Base-by-base conservation (phyloP, 2,797 vertebrate genomes). In the Ambastaia sidthimunki region DNA sequence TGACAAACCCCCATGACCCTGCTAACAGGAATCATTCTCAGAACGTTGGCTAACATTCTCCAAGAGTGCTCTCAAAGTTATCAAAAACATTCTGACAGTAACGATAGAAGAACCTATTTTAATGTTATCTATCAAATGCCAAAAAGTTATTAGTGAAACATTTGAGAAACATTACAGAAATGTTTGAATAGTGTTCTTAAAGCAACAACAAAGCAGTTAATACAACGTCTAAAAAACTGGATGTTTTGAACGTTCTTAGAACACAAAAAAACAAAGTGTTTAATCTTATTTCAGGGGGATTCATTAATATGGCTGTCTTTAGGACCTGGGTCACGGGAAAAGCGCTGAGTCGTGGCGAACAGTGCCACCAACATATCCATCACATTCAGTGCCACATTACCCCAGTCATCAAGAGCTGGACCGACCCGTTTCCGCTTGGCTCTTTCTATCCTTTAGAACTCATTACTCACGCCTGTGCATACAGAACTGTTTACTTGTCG, bases 291-390 rank as follows among this genome's bases (percentile, higher is more conserved):
- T 82, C 60, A 47, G 69, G 34, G 54, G 76, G 84, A 80, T 82
- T 84, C 83, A 88, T 87, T 84, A 87, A 88, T 86, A 78, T 85
- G 69, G 34, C 85, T 86, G 77, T 86, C 84, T 84, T 76, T 72
- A 66, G 50, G 69, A 76, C 68, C 68, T 31, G 68, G 67, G 37
- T 83, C 75, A 79, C 48, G 52, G 55, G 52, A 78, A 86, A 85
- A 80, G 41, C 10, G 66, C 83, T 86, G 83, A 85, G 81, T 75
- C 41, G 65, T 82, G 59, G 52, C 81, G 63, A 82, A 86, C 67
- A 47, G 62, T 59, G 57, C 75, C 68, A 60, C 69, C 71, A 65
- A 80, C 47, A 55, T 83, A 86, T 88, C 85, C 83, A 86, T 86
- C 83, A 87, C 76, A 77, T 81, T 52, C 55, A 70, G 74, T 60